Conservation (phyloP, 1,140 invertebrate genomes). For the Drosophila mojavensis region DNA sequence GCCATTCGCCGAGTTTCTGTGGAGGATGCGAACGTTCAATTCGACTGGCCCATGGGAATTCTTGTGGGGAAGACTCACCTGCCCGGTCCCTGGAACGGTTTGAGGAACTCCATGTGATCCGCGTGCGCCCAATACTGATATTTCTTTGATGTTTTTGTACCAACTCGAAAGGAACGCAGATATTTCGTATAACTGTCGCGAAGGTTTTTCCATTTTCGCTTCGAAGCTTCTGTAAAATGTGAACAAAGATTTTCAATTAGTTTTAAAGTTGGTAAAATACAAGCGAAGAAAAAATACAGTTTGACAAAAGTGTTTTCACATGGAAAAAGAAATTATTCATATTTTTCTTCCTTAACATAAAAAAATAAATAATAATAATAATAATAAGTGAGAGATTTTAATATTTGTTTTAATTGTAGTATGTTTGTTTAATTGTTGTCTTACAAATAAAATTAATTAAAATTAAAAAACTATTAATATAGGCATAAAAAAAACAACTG, state of each 20-base stretch:
- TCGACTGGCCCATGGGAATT: background rate
- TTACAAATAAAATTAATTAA: too few relatives aligned
- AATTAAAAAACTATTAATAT: too few relatives aligned
- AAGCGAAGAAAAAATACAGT: background rate
- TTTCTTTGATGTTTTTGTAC: constrained; percentile 83
- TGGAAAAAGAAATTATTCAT: too few relatives aligned
- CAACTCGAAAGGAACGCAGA: constrained; percentile 79
- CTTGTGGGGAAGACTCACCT: constrained; percentile 41
- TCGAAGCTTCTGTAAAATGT: constrained; percentile 73
- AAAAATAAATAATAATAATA: too few relatives aligned
- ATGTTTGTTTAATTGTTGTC: too few relatives aligned
- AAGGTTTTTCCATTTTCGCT: constrained; percentile 83
- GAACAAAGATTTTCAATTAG: background rate
- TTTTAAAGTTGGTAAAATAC: background rate
- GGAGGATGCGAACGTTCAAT: background rate
- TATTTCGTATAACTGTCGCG: constrained; percentile 83
- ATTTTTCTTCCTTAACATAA: too few relatives aligned
- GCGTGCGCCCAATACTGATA: constrained; percentile 84
- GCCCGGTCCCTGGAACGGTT: constrained; percentile 80
- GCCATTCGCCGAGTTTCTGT: constrained; percentile 64
- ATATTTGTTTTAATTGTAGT: too few relatives aligned
- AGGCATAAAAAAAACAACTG: too few relatives aligned
- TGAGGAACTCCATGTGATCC: constrained; percentile 82
- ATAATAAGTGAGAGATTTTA: too few relatives aligned
- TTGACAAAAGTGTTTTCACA: too few relatives aligned